Base-by-base conservation (phyloP, 2,888 invertebrate species). In the Lasioglossum malachurum region DNA sequence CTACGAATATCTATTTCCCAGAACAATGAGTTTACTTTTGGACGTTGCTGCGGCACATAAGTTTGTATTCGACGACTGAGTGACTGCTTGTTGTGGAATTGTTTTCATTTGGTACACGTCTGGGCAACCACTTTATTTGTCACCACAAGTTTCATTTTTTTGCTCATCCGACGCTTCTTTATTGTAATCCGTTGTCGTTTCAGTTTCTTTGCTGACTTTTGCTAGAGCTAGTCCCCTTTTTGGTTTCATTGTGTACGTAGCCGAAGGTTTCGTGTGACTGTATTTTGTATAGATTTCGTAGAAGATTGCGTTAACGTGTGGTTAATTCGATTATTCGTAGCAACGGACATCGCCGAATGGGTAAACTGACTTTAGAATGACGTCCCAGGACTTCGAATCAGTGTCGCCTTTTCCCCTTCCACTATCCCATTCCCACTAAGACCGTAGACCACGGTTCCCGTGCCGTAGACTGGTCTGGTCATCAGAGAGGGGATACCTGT, bases 21-120 rank as follows among this genome's bases (percentile, higher is more conserved):
- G 69, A 73, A 35, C 71, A 71, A 73, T 78, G 60, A 80, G 31
- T 75, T 81, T 57, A 38, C 78, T 69, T 75, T 75, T 75, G 84
- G 53, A 75, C 76, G 72, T 77, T 78, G 38, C 79, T 76, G 72
- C 78, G 80, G 44, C 67, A 67, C 35, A 80, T 75, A 80, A 84
- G 82, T 83, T 90, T 86, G 83, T 80, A 83, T 86, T 41, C 57
- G 71, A 72, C 80, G 69, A 83, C 46, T 69, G 73, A 67, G 60
- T 78, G 75, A 79, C n/a, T 77, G 82, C 76, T 87, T 85, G 60
- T 76, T 82, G 53, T 78, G 72, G 72, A 44, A 41, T 27, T 31
- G 73, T 76, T 46, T 71, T 38, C 41, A 10, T 53, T 23, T 74
- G 8, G 8, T 38, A 74, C 38, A 74, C 74, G 23, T n/a, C n/a